Percentiles rank a stretch among this genome's conserved stretches.
Conservation (phyloP, 2,797 vertebrate species). For the Eidolon dupreanum region DNA sequence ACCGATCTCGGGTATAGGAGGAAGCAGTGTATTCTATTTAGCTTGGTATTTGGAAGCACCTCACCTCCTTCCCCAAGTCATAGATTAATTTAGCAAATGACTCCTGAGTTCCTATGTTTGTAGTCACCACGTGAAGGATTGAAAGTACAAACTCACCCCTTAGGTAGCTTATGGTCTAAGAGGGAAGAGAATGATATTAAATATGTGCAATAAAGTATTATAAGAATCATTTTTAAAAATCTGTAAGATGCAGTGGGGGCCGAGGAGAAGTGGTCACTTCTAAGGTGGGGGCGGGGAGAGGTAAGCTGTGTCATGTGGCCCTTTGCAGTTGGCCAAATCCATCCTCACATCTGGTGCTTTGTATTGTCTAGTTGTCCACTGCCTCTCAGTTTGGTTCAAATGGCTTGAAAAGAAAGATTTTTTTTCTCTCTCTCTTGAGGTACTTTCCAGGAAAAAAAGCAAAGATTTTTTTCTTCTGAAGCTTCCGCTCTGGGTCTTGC, state of each 20-base stretch:
- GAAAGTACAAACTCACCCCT: not conserved
- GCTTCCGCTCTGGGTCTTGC: not conserved
- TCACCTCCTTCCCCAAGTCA: not conserved
- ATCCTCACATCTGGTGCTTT: not conserved
- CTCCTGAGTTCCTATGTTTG: not conserved
- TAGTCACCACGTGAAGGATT: not conserved
- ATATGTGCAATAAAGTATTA: not conserved
- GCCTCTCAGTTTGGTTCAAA: not conserved
- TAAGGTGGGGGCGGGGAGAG: rapidly evolving
- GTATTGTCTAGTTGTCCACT: not conserved
- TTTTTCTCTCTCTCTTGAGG: not conserved
- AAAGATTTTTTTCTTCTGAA: not conserved
- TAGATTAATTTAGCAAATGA: not conserved
- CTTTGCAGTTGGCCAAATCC: not conserved
- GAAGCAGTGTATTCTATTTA: not conserved
- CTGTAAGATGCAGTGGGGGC: no score
- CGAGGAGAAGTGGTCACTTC: rapidly evolving
- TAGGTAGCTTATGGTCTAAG: not conserved
- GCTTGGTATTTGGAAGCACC: not conserved
- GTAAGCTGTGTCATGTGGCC: not conserved
- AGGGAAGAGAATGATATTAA: not conserved
- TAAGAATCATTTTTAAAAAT: not conserved
- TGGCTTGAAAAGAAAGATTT: not conserved
- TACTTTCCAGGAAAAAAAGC: conserved; percentile 29
- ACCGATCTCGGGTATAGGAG: not conserved